A percentile compares a stretch with the other conserved stretches of the same genome.
phyloP scores from a whole-genome alignment of 2,113 vertebrate species.

The Scalopus aquaticus region DNA sequence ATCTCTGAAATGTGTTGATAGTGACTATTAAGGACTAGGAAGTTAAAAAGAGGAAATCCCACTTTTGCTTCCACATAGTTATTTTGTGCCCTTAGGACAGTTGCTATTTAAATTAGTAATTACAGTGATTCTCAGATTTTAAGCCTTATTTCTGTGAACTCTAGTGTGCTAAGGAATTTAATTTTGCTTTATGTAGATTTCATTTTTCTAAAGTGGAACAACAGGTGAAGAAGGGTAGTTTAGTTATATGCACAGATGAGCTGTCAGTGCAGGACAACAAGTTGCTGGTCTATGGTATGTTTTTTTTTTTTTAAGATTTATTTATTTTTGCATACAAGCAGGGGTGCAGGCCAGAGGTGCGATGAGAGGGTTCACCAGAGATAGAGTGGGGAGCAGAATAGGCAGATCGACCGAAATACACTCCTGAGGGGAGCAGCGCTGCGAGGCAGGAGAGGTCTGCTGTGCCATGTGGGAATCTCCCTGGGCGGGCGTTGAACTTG shows the following conservation, averaged over 20 bases:
- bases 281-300: neutral
- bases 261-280: neutral
- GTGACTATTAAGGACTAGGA: neutral
- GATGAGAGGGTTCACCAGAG: no score
- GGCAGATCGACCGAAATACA: no score
- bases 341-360: no score
- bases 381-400: no score
- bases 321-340: neutral
- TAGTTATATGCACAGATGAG: neutral
- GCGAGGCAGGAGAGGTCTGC: no score
- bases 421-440: no score
- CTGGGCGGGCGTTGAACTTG: no score
- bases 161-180: neutral
- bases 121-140: neutral
- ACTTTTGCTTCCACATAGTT: neutral
- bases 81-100: neutral
- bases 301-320: no score
- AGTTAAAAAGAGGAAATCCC: neutral
- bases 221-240: neutral
- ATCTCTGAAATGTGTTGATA: neutral
- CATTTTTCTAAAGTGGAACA: neutral
- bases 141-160: neutral
- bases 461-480: no score
- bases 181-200: neutral
- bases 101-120: neutral